Base-by-base conservation (phyloP, 1,140 invertebrate genomes). In the Marisa cornuarietis region DNA sequence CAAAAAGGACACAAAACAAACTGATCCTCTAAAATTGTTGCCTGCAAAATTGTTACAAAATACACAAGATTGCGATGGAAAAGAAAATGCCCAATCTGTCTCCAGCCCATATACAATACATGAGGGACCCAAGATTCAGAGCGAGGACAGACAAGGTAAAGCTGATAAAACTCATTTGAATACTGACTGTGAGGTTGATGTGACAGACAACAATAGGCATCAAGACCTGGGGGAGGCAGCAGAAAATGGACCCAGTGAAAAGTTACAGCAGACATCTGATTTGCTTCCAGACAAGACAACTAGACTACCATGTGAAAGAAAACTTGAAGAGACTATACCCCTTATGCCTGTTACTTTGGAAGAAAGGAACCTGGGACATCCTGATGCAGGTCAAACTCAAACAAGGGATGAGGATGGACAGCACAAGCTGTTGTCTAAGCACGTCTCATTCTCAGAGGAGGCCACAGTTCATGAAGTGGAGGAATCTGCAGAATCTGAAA, bases 361-460 rank as follows among this genome's bases (percentile, higher is more conserved):
- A 76, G 51, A 54, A 20, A 22, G 5, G 22, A 18, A 61, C 1
- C 24, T 54, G 51, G 73, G 58, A n/a, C 10, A 75, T 24, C 49
- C 22, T 54, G 54, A 54, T 24, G 51, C 51, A 58, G 58, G 8
- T 14, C 22, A 24, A 76, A 52, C 8, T 42, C 22, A 72, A 24
- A 4, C 26, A 42, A 51, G 16, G 71, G 71, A 72, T 72, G 71
- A 51, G 26, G 71, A 51, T n/a, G 71, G 8, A 18, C 8, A 8
- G 73, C n/a, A 24, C n/a, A 54, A 52, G 42, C 9, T 13, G 18
- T 16, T 18, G 22, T 22, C 58, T 9, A 76, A 76, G 73, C 73
- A 62, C 20, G 73, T 76, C 11, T 76, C 73, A 20, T 76, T 76
- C 58, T 52, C 24, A 24, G 58, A 76, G 20, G 73, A 76, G 52